These are phyloP conservation scores for Patella ulyssiponensis DNA, from an alignment of 2,888 invertebrate genomes.

Conservation along the genomic window DNA sequence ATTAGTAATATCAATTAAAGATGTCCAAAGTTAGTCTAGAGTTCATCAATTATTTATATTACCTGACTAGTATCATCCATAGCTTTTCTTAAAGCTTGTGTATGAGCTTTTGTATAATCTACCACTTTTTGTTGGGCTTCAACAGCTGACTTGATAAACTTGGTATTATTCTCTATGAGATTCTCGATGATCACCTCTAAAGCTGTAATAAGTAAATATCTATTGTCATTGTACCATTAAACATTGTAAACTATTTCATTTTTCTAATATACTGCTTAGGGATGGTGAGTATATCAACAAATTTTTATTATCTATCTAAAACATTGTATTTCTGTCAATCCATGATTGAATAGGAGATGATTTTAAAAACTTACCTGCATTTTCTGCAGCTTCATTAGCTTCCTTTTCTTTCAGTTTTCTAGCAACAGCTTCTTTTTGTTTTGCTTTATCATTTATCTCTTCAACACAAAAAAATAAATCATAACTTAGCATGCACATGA, in stretches of 20 bases:
- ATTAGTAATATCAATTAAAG: no score
- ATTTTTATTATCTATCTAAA: no score
- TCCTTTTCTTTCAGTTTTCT: conserved; percentile 40
- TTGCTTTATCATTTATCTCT: conserved; percentile 29
- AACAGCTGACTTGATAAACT: conserved; percentile 41
- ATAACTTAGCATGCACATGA: no score
- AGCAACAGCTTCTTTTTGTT: conserved; percentile 30
- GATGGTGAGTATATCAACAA: no score
- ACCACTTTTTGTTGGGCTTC: conserved; percentile 50
- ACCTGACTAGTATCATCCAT: conserved; percentile 68
- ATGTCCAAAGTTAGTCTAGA: no score
- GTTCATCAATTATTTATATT: conserved; percentile 21
- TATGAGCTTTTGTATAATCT: conserved; percentile 63
- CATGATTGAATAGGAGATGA: no score
- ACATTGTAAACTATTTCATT: no score
- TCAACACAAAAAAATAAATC: neutral
- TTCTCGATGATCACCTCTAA: conserved; percentile 56
- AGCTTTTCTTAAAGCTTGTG: conserved; percentile 68
- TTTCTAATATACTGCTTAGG: no score
- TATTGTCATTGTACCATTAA: no score
- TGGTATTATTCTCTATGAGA: conserved; percentile 37
- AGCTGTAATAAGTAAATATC: conserved; percentile 36
- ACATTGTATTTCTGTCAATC: no score
- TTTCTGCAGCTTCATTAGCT: conserved; percentile 59
- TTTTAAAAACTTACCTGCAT: conserved; percentile 43